Percentiles rank a stretch among this genome's conserved stretches.
These are phyloP conservation scores for Drosophila hawaiiensis DNA, from an alignment of 2,888 invertebrate species.

Conservation along the genomic window DNA sequence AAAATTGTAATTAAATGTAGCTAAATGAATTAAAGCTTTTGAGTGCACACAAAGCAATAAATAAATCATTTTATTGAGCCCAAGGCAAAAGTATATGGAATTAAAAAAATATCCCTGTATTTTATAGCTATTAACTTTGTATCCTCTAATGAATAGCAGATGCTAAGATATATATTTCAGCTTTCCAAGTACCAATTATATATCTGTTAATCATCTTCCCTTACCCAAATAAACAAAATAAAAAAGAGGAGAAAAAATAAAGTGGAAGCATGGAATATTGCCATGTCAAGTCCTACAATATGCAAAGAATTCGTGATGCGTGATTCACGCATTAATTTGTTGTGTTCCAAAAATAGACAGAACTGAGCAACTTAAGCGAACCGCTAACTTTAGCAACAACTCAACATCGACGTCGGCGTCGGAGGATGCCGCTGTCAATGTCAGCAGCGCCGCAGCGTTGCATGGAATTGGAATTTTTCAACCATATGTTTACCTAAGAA, in stretches of 20 bases:
- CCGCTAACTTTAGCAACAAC: slow-evolving; percentile 33
- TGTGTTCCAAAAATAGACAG: slow-evolving; percentile 58
- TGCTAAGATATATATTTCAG: neutral
- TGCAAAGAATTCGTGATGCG: slow-evolving; percentile 51
- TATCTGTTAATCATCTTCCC: slow-evolving; percentile 21
- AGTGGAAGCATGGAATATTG: slow-evolving; percentile 37
- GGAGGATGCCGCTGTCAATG: slow-evolving; percentile 65
- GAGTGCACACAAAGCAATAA: neutral
- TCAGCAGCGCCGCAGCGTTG: slow-evolving; percentile 45
- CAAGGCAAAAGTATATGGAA: neutral
- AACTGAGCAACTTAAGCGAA: slow-evolving; percentile 40
- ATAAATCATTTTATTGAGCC: neutral
- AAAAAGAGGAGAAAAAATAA: neutral
- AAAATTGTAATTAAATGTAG: neutral
- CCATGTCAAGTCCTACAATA: slow-evolving; percentile 23
- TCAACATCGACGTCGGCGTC: slow-evolving; percentile 15
- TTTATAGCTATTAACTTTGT: neutral
- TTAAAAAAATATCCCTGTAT: neutral
- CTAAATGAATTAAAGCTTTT: neutral
- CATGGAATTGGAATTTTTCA: slow-evolving; percentile 53
- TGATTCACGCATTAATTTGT: slow-evolving; percentile 57
- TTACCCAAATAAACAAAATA: slow-evolving; percentile 3
- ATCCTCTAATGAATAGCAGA: neutral
- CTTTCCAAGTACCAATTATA: slow-evolving; percentile 27
- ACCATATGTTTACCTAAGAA: slow-evolving; percentile 46